phyloP scores from a whole-genome alignment of 2,113 vertebrate genomes.

The Ammodytes dubius region DNA sequence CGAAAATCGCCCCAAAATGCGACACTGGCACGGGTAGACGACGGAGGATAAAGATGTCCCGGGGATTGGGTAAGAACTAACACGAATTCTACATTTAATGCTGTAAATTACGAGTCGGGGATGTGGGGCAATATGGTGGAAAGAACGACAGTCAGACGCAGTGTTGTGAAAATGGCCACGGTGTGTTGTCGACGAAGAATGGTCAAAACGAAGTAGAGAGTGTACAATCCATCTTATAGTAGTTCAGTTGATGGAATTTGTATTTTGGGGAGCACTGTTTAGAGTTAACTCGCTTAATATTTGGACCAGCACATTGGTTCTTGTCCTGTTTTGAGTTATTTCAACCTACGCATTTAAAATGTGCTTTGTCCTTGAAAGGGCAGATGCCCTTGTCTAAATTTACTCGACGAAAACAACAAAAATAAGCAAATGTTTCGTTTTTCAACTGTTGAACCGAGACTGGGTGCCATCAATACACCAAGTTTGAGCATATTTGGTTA shows the following conservation, averaged over 20 bases:
- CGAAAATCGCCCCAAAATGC: conserved; percentile 49
- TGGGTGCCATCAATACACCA: conserved; percentile 26
- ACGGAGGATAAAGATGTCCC: conserved; percentile 49
- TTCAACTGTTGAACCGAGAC: conserved; percentile 16
- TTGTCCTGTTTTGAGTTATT: conserved; percentile 67
- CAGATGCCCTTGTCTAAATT: conserved; percentile 82
- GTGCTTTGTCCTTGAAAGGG: conserved; percentile 89
- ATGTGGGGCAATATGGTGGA: conserved; percentile 85
- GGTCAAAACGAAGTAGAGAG: conserved; percentile 31
- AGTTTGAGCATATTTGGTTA: conserved; percentile 32
- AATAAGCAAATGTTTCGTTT: conserved; percentile 33
- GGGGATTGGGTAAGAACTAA: conserved; percentile 80
- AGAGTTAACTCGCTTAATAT: conserved; percentile 32
- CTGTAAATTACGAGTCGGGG: conserved; percentile 38
- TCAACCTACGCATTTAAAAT: conserved; percentile 88
- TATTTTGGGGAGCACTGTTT: conserved; percentile 45
- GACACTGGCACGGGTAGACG: conserved; percentile 41
- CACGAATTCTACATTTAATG: conserved; percentile 46
- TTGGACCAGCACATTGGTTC: conserved; percentile 45
- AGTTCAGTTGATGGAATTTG: conserved; percentile 27
- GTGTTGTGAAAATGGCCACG: conserved; percentile 87
- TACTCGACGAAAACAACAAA: conserved; percentile 67
- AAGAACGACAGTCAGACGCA: conserved; percentile 77
- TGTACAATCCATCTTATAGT: neutral
- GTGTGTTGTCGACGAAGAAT: conserved; percentile 73